phyloP scores from a whole-genome alignment of 2,888 invertebrate species.

The Belgica antarctica region DNA sequence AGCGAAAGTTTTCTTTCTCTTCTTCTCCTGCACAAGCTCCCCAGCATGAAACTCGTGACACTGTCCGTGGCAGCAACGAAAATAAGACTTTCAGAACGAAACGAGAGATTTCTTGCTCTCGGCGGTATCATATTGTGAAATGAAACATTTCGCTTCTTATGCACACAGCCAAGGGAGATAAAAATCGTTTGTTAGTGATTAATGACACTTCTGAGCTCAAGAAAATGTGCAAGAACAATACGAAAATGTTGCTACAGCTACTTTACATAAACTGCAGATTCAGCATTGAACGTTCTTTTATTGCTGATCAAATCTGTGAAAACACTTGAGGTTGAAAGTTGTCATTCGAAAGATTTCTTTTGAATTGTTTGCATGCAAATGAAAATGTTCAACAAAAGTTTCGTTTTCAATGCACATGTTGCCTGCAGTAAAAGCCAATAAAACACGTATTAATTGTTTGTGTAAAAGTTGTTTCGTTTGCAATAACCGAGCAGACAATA shows the following conservation, averaged over 20 bases:
- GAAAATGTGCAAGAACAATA: background rate
- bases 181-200: background rate
- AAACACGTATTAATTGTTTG: slow-evolving; percentile 15
- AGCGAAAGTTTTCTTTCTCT: slow-evolving; percentile 14
- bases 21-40: background rate
- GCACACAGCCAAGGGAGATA: background rate
- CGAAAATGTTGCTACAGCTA: background rate
- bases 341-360: background rate
- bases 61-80: background rate
- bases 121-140: background rate
- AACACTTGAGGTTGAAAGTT: background rate
- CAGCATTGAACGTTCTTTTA: slow-evolving; percentile 2
- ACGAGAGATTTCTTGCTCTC: no score
- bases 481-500: background rate
- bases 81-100: slow-evolving; percentile 17
- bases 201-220: background rate
- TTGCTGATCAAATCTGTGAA: background rate
- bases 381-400: background rate
- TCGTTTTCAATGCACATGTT: background rate
- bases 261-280: slow-evolving; percentile 14
- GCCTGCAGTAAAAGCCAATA: background rate
- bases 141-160: background rate
- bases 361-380: background rate
- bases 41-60: slow-evolving; percentile 19
- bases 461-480: slow-evolving; percentile 16